Conservation (phyloP, 2,113 vertebrate genomes). For the Chaetodon auriga region DNA sequence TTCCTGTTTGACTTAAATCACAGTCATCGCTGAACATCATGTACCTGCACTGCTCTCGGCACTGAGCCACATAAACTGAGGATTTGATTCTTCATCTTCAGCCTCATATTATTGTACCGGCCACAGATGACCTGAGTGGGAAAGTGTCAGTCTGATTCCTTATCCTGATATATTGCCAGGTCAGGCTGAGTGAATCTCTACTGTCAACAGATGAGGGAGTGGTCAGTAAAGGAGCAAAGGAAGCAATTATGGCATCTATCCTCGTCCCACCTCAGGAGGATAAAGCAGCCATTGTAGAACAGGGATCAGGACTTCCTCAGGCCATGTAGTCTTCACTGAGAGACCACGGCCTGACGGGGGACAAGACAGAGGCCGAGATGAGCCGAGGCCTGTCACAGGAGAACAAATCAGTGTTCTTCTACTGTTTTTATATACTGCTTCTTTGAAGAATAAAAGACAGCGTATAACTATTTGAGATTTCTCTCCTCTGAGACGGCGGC, state of each 20-base stretch:
- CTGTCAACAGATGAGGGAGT: conserved; percentile 41
- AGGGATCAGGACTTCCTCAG: conserved; percentile 11
- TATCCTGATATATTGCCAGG: not conserved
- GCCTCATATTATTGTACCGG: conserved; percentile 17
- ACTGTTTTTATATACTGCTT: conserved; percentile 15
- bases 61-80: not conserved
- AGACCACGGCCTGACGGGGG: conserved; percentile 28
- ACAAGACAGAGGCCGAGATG: conserved; percentile 21
- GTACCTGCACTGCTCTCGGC: conserved; percentile 16
- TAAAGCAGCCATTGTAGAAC: conserved; percentile 58
- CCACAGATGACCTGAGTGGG: conserved; percentile 28
- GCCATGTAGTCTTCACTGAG: conserved; percentile 34
- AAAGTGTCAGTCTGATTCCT: not conserved
- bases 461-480: conserved; percentile 15
- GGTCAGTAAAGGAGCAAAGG: conserved; percentile 32
- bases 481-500: conserved; percentile 38
- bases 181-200: conserved; percentile 8
- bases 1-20: not conserved
- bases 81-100: not conserved
- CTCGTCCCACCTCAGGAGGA: conserved; percentile 44
- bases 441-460: conserved; percentile 26
- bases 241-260: conserved; percentile 56
- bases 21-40: not conserved
- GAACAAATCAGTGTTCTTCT: not conserved
- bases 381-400: not conserved